Conservation (phyloP, 2,113 vertebrate genomes). For the Epinephelus lanceolatus region DNA sequence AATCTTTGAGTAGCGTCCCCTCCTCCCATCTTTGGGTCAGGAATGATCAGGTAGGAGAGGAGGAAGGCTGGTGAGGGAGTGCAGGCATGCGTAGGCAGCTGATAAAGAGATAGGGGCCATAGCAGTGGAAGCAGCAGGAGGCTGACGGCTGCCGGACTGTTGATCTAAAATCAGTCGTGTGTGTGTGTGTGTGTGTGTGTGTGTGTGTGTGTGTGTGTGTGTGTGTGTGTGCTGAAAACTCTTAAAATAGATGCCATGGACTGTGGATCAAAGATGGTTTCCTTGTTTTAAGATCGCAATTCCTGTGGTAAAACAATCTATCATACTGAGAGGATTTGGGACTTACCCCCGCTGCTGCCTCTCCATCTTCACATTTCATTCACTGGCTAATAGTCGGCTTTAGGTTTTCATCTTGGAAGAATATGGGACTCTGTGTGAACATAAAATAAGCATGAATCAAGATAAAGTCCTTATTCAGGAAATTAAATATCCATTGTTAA, state of each 20-base stretch:
- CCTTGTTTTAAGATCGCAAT: slow-evolving; percentile 48
- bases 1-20: slow-evolving; percentile 46
- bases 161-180: slow-evolving; percentile 72
- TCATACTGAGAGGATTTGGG: slow-evolving; percentile 4
- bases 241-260: slow-evolving; percentile 18
- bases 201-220: background rate
- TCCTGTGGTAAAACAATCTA: slow-evolving; percentile 42
- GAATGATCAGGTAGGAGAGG: slow-evolving; percentile 51
- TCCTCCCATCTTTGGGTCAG: slow-evolving; percentile 65
- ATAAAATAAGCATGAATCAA: slow-evolving; percentile 2
- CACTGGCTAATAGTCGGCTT: slow-evolving; percentile 6
- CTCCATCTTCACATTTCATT: slow-evolving; percentile 8
- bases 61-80: slow-evolving; percentile 65
- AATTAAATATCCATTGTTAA: background rate
- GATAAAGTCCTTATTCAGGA: background rate
- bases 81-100: slow-evolving; percentile 76
- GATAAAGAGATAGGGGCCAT: slow-evolving; percentile 78
- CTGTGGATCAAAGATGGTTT: slow-evolving; percentile 62
- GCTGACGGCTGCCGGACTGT: slow-evolving; percentile 64
- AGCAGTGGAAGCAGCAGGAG: slow-evolving; percentile 76
- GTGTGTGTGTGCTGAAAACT: slow-evolving; percentile 9
- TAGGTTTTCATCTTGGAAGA: background rate
- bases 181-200: slow-evolving; percentile 9
- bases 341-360: background rate
- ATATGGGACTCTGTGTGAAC: background rate